A percentile compares a stretch with the other conserved stretches of the same genome.
Evolutionary conservation across 2,113 vertebrate genomes (phyloP).

Genomic region (human): DNA sequence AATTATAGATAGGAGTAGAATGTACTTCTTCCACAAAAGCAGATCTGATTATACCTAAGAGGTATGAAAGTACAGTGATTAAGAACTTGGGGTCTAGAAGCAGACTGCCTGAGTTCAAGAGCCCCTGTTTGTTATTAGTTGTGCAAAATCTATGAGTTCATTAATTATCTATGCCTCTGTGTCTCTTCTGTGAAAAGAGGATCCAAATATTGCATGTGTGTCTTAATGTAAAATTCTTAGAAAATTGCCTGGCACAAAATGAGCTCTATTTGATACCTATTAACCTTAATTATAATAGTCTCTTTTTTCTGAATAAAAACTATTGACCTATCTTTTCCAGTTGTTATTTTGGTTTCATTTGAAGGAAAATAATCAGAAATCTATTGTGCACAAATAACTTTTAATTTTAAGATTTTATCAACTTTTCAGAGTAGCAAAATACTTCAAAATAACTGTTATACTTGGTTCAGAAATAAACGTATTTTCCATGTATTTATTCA

Average conservation of each 20-base stretch:
- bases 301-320: neutral
- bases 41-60: neutral
- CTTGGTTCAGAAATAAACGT: neutral
- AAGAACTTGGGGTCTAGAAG: neutral
- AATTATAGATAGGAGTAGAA: neutral
- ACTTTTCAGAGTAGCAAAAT: neutral
- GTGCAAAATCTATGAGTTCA: neutral
- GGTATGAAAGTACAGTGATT: neutral
- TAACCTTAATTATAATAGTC: constrained; percentile 35
- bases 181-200: neutral
- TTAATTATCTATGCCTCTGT: neutral
- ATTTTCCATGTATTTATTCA: neutral
- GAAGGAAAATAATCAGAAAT: neutral
- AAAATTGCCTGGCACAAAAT: neutral
- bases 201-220: neutral
- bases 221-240: neutral
- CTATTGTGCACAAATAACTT: neutral
- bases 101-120: neutral
- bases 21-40: neutral
- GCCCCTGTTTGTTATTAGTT: neutral
- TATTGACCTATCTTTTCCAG: neutral
- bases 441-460: neutral
- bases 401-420: neutral
- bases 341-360: neutral
- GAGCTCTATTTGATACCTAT: neutral